Percentiles rank a stretch among this genome's conserved stretches.
Conservation (phyloP, 2,888 invertebrate species). For the Aphodius granarius region DNA sequence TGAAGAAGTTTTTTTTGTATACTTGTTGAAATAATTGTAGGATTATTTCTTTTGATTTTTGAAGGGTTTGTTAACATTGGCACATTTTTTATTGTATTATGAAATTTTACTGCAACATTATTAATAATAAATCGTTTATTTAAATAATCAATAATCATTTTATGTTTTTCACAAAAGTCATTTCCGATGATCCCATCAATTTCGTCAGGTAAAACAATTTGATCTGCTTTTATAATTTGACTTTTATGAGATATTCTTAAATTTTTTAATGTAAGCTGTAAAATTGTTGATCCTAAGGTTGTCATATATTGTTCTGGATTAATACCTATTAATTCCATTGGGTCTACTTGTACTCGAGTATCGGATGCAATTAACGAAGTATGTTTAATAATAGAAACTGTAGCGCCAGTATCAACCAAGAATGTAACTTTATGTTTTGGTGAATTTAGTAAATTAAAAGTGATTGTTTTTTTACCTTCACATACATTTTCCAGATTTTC, state of each 20-base stretch:
- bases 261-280: not conserved
- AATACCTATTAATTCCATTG: not conserved
- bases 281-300: not conserved
- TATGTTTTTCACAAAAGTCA: slow-evolving; percentile 2
- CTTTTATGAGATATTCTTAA: slow-evolving; percentile 9
- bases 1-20: too few species aligned
- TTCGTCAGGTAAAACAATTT: not conserved
- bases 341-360: too few species aligned
- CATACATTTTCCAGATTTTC: too few species aligned
- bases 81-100: not conserved
- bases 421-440: not conserved
- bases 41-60: too few species aligned
- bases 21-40: too few species aligned
- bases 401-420: too few species aligned
- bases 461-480: not conserved
- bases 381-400: too few species aligned
- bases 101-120: not conserved
- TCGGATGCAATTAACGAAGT: too few species aligned
- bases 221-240: not conserved
- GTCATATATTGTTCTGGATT: not conserved
- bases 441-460: not conserved
- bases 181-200: slow-evolving; percentile 4
- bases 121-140: not conserved
- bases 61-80: too few species aligned
- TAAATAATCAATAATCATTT: slow-evolving; percentile 1